Evolutionary conservation across 1,140 invertebrate species (phyloP).

Genomic region (Phthorimaea operculella): DNA sequence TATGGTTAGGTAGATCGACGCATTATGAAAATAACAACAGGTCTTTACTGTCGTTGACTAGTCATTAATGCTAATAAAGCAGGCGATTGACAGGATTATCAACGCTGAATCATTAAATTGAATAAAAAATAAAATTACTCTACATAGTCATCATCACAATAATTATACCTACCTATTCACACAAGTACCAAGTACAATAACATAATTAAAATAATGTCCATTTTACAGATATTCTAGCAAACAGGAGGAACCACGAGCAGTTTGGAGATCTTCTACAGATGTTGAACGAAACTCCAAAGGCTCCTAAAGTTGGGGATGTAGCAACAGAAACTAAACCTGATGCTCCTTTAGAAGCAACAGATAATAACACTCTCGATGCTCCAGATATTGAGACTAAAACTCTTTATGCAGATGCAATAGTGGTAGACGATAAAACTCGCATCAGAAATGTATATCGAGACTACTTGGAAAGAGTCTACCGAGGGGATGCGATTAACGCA

Average conservation of each 20-base stretch:
- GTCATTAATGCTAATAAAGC: too few species aligned
- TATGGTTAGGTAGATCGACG: too few species aligned
- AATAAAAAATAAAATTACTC: too few species aligned
- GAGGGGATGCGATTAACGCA: constrained; percentile 68
- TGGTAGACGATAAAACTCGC: constrained; percentile 67
- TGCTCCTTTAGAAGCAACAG: too few species aligned
- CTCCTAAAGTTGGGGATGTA: background rate
- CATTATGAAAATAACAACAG: too few species aligned
- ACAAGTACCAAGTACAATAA: too few species aligned
- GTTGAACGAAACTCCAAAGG: constrained; percentile 22
- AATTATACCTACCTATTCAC: too few species aligned
- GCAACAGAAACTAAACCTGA: background rate
- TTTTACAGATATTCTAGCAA: constrained; percentile 62
- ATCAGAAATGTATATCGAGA: constrained; percentile 67
- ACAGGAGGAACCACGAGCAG: constrained; percentile 71
- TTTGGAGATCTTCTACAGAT: constrained; percentile 66
- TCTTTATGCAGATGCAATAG: constrained; percentile 69
- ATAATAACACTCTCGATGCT: too few species aligned
- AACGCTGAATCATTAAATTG: too few species aligned
- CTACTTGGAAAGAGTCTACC: constrained; percentile 67
- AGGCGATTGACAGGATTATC: too few species aligned
- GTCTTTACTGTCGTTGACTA: too few species aligned
- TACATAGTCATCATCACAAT: too few species aligned
- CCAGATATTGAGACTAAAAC: constrained; percentile 13
- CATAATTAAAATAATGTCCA: background rate